These are phyloP conservation scores for Cichladusa arquata DNA, from an alignment of 2,113 vertebrate species.

Conservation along the genomic window DNA sequence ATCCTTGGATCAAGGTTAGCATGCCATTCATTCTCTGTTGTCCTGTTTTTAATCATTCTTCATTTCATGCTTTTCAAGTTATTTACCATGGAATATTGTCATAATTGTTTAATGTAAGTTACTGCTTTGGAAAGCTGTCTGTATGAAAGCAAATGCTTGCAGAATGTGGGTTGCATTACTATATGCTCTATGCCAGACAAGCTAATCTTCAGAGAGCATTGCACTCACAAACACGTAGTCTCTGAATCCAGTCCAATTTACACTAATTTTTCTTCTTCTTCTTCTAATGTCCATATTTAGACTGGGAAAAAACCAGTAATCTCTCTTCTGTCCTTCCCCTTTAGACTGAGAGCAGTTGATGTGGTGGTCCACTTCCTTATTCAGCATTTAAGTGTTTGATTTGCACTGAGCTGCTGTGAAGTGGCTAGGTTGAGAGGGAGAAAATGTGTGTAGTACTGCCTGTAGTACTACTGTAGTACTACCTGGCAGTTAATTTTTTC, in stretches of 20 bases:
- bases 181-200: background rate
- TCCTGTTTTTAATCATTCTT: background rate
- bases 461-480: background rate
- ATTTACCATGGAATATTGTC: background rate
- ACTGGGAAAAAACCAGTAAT: background rate
- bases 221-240: background rate
- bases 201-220: background rate
- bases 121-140: background rate
- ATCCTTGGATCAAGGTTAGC: constrained; percentile 97
- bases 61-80: background rate
- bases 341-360: background rate
- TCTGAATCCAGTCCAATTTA: background rate
- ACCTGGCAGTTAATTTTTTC: background rate
- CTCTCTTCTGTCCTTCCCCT: background rate
- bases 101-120: background rate
- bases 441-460: background rate
- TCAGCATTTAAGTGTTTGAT: background rate
- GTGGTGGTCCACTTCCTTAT: background rate
- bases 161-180: background rate
- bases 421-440: background rate
- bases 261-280: background rate
- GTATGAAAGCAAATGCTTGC: background rate
- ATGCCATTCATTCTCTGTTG: background rate
- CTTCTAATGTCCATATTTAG: background rate
- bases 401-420: background rate